Conservation (phyloP, 2,797 vertebrate species). For the Graptemys geographica region DNA sequence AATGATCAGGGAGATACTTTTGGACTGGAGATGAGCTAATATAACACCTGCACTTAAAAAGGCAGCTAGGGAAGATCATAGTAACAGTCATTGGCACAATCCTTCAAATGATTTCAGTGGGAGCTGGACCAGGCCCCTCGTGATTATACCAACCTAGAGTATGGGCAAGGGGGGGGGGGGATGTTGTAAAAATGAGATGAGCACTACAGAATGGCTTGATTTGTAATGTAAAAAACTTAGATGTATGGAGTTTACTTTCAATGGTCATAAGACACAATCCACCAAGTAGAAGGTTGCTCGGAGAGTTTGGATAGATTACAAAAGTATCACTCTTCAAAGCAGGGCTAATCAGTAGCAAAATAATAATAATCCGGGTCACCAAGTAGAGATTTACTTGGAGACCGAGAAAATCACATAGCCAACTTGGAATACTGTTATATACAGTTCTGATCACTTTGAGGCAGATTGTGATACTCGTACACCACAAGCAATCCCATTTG, state of each 20-base stretch:
- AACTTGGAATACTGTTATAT: conserved; percentile 43
- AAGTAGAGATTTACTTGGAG: conserved; percentile 70
- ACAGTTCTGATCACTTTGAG: conserved; percentile 53
- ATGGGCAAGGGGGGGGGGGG: not conserved
- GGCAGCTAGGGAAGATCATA: not conserved
- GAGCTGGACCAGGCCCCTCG: not conserved
- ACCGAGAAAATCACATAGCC: conserved; percentile 71
- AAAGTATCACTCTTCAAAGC: conserved; percentile 72
- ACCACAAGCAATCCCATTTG: conserved; percentile 54
- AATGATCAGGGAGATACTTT: conserved; percentile 13
- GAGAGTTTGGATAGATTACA: not conserved
- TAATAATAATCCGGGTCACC: conserved; percentile 63
- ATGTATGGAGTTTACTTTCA: conserved; percentile 52
- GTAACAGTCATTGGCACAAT: not conserved
- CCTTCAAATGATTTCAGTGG: not conserved
- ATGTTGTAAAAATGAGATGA: conserved; percentile 29
- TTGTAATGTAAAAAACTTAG: conserved; percentile 47
- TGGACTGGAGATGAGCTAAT: conserved; percentile 41
- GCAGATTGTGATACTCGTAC: conserved; percentile 66
- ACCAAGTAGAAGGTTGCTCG: conserved; percentile 12
- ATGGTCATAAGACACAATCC: conserved; percentile 62
- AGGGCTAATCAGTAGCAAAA: conserved; percentile 74
- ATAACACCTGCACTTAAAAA: conserved; percentile 35
- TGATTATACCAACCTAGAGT: not conserved
- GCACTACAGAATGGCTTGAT: conserved; percentile 19